Conservation (phyloP, 2,888 invertebrate genomes). For the Eurytoma californica region DNA sequence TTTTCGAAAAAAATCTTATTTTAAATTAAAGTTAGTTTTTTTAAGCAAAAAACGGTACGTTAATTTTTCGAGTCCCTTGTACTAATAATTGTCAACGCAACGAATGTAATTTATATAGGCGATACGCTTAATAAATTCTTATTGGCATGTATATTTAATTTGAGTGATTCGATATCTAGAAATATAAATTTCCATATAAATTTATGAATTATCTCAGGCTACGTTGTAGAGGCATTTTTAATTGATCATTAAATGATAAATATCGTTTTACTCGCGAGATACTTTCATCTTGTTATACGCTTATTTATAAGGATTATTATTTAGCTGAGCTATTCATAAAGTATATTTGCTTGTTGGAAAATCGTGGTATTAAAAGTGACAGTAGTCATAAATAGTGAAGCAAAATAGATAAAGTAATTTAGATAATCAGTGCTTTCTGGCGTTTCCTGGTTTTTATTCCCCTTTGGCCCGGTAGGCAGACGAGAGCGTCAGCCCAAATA, state of each 20-base stretch:
- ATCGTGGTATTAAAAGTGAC: too few relatives aligned
- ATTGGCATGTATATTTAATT: constrained; percentile 33
- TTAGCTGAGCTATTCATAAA: constrained; percentile 9
- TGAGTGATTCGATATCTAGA: constrained; percentile 27
- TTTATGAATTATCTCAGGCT: constrained; percentile 20
- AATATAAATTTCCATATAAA: constrained; percentile 46
- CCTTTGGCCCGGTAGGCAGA: not conserved
- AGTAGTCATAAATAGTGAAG: too few relatives aligned
- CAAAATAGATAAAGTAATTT: too few relatives aligned
- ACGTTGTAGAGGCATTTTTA: constrained; percentile 11
- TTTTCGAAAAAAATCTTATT: too few relatives aligned
- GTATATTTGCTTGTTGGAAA: not conserved
- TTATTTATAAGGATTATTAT: not conserved
- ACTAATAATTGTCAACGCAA: too few relatives aligned
- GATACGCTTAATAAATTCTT: constrained; percentile 21
- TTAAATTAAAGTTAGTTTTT: too few relatives aligned
- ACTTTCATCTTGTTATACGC: constrained; percentile 14
- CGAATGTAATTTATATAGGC: constrained; percentile 4
- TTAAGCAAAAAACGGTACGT: too few relatives aligned
- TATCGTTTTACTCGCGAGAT: constrained; percentile 15
- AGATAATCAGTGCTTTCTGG: too few relatives aligned
- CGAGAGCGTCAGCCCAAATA: constrained; percentile 32
- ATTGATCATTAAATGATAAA: constrained; percentile 1
- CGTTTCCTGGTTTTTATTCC: not conserved
- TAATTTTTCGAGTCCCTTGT: too few relatives aligned